Percentiles rank a stretch among this genome's conserved stretches.
Conservation (phyloP, 2,113 vertebrate genomes). For the Odobenus rosmarus region DNA sequence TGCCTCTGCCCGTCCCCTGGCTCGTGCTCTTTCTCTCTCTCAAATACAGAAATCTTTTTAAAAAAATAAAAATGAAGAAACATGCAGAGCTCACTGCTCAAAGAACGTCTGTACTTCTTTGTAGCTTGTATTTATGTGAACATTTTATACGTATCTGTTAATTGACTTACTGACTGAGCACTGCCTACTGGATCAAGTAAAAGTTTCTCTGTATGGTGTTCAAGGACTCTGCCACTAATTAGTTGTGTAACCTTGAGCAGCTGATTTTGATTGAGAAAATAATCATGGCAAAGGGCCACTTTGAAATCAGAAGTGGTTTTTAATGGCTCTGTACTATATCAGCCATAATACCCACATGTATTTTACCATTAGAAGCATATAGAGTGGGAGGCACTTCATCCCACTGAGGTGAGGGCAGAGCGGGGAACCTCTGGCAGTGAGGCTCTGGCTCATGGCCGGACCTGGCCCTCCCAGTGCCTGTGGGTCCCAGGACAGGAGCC, state of each 20-base stretch:
- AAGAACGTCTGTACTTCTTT: not conserved
- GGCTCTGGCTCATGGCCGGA: not conserved
- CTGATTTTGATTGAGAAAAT: slow-evolving; percentile 42
- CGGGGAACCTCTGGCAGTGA: not conserved
- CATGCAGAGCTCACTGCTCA: not conserved
- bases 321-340: not conserved
- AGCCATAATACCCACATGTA: not conserved
- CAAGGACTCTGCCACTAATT: slow-evolving; percentile 44
- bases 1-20: not conserved
- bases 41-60: not conserved
- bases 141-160: not conserved
- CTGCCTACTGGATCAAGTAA: not conserved
- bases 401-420: not conserved
- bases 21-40: not conserved
- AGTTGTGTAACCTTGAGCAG: not conserved
- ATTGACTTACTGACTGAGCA: not conserved
- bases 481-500: fast-evolving
- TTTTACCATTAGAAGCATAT: fast-evolving
- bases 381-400: not conserved
- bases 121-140: not conserved
- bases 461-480: not conserved
- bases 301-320: slow-evolving; percentile 8
- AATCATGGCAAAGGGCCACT: slow-evolving; percentile 39
- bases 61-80: not conserved
- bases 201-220: not conserved